phyloP scores from a whole-genome alignment of 2,113 vertebrate genomes.

The Pteronura brasiliensis region DNA sequence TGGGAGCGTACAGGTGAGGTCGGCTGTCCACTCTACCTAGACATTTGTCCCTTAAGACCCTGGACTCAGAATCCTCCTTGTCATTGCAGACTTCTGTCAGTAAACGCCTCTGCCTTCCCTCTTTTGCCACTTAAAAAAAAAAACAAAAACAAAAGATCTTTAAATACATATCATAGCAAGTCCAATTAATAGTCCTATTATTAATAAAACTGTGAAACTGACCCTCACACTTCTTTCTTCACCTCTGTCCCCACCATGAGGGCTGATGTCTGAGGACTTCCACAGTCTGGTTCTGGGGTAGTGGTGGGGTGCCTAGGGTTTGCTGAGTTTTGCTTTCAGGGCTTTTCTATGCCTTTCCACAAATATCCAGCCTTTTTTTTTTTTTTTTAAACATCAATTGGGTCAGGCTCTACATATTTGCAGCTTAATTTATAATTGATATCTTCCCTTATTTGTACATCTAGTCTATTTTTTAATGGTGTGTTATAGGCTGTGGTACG shows the following conservation, averaged over 20 bases:
- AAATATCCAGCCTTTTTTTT: neutral
- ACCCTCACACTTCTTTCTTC: neutral
- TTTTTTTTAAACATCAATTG: neutral
- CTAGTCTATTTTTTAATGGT: neutral
- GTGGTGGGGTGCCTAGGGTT: neutral
- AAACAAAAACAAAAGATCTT: neutral
- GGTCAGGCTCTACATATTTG: neutral
- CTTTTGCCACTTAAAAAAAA: neutral
- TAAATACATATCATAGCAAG: neutral
- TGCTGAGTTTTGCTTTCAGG: neutral
- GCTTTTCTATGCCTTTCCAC: neutral
- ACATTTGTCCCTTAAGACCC: neutral
- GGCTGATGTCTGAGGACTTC: fast-evolving
- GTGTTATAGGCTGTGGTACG: neutral
- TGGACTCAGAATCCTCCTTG: neutral
- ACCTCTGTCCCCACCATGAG: neutral
- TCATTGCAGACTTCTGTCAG: neutral
- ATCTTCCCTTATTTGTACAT: neutral
- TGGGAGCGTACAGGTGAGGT: neutral
- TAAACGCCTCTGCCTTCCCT: neutral
- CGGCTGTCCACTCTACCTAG: neutral
- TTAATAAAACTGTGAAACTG: neutral
- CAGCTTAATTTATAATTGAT: neutral
- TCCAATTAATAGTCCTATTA: neutral
- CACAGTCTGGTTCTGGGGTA: neutral